Evolutionary conservation across 1,140 invertebrate genomes (phyloP).

Genomic region (Popillia japonica): DNA sequence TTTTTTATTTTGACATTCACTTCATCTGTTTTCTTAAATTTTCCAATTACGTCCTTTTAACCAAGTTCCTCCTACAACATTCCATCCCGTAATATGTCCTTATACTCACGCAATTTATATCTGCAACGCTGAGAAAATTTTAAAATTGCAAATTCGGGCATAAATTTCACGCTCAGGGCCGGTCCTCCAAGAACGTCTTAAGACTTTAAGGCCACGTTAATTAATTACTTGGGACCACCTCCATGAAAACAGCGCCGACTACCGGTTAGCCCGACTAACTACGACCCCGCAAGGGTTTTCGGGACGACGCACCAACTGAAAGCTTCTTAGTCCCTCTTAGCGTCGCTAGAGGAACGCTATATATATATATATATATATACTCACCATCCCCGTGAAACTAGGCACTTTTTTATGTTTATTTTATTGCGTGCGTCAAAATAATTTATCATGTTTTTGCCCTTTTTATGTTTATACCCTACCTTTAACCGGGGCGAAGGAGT

Average conservation of each 20-base stretch:
- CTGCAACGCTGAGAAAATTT: not conserved
- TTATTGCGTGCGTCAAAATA: conserved; percentile 18
- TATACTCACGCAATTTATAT: conserved; percentile 10
- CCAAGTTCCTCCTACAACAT: not conserved
- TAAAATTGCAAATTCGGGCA: conserved; percentile 14
- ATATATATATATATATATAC: too few relatives aligned
- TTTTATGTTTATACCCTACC: not conserved
- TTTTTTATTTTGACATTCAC: too few relatives aligned
- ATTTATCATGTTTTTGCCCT: not conserved
- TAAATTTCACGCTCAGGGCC: not conserved
- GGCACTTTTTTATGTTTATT: conserved; percentile 11
- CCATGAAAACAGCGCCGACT: conserved; percentile 3
- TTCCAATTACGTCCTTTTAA: conserved; percentile 15
- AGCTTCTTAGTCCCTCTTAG: not conserved
- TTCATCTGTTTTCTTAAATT: not conserved
- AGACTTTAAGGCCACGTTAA: conserved; percentile 1
- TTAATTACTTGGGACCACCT: conserved; percentile 13
- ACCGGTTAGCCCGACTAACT: not conserved
- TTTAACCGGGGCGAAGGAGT: not conserved
- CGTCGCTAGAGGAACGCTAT: not conserved
- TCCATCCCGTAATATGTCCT: not conserved
- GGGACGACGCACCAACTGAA: not conserved
- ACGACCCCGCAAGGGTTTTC: not conserved
- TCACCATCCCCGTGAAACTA: not conserved
- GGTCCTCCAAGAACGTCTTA: conserved; percentile 16